A percentile compares a stretch with the other conserved stretches of the same genome.
phyloP scores from a whole-genome alignment of 2,797 vertebrate genomes.

The Hydrocynus forskahlii region DNA sequence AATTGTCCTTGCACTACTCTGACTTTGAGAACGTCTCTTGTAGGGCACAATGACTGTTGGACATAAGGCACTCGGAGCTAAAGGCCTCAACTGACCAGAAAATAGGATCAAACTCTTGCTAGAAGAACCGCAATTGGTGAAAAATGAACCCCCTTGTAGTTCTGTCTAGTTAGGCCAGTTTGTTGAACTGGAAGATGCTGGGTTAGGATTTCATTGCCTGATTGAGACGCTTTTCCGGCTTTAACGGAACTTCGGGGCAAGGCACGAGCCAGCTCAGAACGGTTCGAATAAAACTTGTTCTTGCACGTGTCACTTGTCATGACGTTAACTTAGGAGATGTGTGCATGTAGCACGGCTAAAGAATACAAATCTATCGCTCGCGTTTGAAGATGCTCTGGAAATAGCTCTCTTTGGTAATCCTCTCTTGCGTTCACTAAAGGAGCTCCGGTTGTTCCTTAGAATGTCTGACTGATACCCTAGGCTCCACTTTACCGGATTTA shows the following conservation, averaged over 20 bases:
- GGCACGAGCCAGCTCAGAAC: background rate
- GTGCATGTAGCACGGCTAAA: background rate
- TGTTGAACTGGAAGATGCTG: background rate
- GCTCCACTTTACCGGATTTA: constrained; percentile 60
- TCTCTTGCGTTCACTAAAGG: constrained; percentile 13
- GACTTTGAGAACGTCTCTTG: constrained; percentile 62
- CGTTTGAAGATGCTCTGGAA: constrained; percentile 47
- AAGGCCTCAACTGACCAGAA: constrained; percentile 21
- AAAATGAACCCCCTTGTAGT: background rate
- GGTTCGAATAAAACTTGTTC: background rate
- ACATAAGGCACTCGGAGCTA: constrained; percentile 22
- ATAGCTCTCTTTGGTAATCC: constrained; percentile 54
- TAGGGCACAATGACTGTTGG: constrained; percentile 38
- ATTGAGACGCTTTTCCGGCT: background rate
- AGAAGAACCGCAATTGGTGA: background rate
- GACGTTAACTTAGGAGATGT: background rate
- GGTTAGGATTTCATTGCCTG: background rate
- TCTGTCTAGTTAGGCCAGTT: constrained; percentile 4
- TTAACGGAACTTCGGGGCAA: background rate
- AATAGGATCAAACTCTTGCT: constrained; percentile 18
- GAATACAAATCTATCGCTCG: constrained; percentile 43
- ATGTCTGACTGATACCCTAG: constrained; percentile 57
- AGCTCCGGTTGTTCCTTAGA: constrained; percentile 48
- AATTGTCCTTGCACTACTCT: constrained; percentile 58
- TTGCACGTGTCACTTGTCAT: background rate